phyloP scores from a whole-genome alignment of 2,888 invertebrate genomes.

The Steinernema carpocapsae region DNA sequence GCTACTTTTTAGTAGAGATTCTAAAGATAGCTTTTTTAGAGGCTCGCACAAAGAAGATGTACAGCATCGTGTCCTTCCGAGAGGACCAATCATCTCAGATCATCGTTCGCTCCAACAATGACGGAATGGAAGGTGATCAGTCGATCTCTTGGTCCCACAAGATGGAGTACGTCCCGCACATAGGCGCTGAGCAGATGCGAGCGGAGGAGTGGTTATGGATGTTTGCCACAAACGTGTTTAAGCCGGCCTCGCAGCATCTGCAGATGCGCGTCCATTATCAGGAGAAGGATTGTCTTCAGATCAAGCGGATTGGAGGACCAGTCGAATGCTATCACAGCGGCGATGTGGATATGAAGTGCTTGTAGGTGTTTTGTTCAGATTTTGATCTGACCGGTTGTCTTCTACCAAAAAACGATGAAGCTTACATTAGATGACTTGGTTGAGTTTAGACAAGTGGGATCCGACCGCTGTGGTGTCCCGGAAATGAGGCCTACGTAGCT shows the following conservation, averaged over 20 bases:
- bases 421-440: too few species aligned
- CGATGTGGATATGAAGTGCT: not conserved
- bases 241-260: not conserved
- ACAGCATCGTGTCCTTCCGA: not conserved
- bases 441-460: not conserved
- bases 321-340: not conserved
- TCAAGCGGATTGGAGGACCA: not conserved
- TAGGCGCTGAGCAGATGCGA: slow-evolving; percentile 43
- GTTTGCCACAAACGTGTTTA: not conserved
- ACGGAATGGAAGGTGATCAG: slow-evolving; percentile 41
- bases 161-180: slow-evolving; percentile 45
- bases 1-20: too few species aligned
- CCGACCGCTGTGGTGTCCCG: not conserved
- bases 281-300: not conserved
- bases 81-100: slow-evolving; percentile 4
- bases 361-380: not conserved
- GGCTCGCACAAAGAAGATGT: not conserved
- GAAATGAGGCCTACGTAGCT: too few species aligned
- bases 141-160: slow-evolving; percentile 39
- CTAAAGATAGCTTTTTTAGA: too few species aligned
- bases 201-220: slow-evolving; percentile 17
- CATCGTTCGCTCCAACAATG: slow-evolving; percentile 43
- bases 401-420: too few species aligned
- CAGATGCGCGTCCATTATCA: slow-evolving; percentile 7
- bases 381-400: too few species aligned